phyloP scores from a whole-genome alignment of 2,888 invertebrate species.

The Keiferia lycopersicella region DNA sequence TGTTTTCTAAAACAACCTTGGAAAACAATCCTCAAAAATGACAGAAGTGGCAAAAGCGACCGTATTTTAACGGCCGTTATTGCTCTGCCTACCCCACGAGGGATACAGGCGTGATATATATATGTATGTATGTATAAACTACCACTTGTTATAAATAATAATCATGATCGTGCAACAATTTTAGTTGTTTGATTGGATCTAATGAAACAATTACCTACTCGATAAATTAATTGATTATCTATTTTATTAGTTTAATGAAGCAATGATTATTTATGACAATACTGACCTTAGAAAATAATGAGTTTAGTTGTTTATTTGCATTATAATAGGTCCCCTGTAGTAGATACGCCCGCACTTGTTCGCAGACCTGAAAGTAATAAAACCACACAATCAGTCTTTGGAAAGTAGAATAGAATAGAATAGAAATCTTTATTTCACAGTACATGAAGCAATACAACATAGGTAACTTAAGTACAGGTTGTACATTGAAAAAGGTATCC shows the following conservation, averaged over 20 bases:
- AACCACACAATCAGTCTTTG: neutral
- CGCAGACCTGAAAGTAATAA: conserved; percentile 83
- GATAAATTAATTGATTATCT: neutral
- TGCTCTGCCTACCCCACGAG: no score
- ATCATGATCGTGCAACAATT: neutral
- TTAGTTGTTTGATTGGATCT: neutral
- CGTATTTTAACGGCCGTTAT: no score
- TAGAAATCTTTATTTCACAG: no score
- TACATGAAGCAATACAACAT: no score
- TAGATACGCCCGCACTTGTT: conserved; percentile 91
- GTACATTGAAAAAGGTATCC: no score
- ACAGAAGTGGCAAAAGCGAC: no score
- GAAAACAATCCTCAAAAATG: no score
- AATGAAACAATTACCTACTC: neutral
- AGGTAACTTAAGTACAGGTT: no score
- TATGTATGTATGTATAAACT: no score
- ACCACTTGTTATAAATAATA: neutral
- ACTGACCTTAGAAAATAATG: conserved; percentile 90
- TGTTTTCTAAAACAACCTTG: no score
- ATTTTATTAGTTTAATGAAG: neutral
- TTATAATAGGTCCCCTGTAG: conserved; percentile 92
- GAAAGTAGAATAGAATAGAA: no score
- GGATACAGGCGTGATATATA: no score
- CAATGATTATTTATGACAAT: conserved; percentile 7
- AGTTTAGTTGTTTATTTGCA: conserved; percentile 91